Conservation (phyloP, 2,888 invertebrate species). For the Sussaba pulchella region DNA sequence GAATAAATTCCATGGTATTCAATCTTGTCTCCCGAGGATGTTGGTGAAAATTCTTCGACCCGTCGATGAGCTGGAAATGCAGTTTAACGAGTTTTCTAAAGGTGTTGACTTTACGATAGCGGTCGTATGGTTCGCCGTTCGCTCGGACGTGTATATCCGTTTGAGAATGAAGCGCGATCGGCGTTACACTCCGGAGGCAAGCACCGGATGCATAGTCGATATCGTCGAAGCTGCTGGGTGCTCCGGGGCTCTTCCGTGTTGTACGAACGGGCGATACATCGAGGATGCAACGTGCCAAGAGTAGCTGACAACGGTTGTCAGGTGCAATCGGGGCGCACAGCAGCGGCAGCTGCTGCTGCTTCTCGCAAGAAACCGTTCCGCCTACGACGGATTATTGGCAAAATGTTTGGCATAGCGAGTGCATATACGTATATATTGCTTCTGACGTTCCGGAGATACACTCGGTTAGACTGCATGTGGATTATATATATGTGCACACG, state of each 20-base stretch:
- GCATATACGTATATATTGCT: conserved; percentile 14
- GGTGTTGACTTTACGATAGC: conserved; percentile 25
- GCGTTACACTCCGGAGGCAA: conserved; percentile 41
- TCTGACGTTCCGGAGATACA: conserved; percentile 2
- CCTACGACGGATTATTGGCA: conserved; percentile 64
- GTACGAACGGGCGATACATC: conserved; percentile 46
- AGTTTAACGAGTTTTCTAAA: conserved; percentile 23
- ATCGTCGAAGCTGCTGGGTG: conserved; percentile 35
- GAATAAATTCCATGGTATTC: too few species aligned
- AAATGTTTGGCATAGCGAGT: conserved; percentile 40
- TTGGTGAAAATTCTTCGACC: conserved; percentile 10
- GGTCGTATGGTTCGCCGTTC: neutral
- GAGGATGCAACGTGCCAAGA: conserved; percentile 32
- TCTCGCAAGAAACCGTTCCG: conserved; percentile 57
- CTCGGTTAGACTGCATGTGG: neutral
- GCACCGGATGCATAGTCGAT: conserved; percentile 57
- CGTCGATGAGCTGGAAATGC: neutral
- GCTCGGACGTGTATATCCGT: conserved; percentile 45
- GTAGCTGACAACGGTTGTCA: conserved; percentile 64
- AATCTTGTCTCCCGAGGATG: neutral
- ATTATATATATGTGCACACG: neutral
- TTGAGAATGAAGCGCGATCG: conserved; percentile 38
- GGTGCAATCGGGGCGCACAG: conserved; percentile 55
- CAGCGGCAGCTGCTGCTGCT: conserved; percentile 47
- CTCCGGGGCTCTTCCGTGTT: conserved; percentile 50